Conservation (phyloP, 2,113 vertebrate species). For the Cinclus mexicanus region DNA sequence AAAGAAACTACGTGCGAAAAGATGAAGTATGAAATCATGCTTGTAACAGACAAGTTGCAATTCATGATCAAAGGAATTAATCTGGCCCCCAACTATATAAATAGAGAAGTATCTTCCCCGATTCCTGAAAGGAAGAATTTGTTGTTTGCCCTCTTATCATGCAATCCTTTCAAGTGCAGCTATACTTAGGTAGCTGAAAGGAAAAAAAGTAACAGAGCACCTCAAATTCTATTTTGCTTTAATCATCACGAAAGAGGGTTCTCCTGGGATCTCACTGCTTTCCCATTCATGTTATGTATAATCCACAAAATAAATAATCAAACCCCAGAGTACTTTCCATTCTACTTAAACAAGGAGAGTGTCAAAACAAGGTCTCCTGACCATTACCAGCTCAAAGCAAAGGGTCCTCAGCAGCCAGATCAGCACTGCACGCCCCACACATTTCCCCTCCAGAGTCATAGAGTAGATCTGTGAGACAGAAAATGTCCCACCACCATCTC, state of each 20-base stretch:
- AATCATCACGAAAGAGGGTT: background rate
- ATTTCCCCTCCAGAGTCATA: background rate
- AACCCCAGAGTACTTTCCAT: background rate
- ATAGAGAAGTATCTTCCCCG: background rate
- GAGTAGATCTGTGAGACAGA: background rate
- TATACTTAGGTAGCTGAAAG: background rate
- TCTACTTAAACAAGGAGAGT: background rate
- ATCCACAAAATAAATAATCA: background rate
- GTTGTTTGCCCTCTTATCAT: background rate
- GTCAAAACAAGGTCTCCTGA: background rate
- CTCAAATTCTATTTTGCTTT: conserved; percentile 13
- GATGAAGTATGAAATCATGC: conserved; percentile 46
- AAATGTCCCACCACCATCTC: background rate
- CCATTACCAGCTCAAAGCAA: background rate
- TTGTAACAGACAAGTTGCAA: conserved; percentile 34
- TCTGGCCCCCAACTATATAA: background rate
- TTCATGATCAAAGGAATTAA: conserved; percentile 54
- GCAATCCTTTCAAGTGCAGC: background rate
- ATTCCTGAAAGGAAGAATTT: conserved; percentile 11
- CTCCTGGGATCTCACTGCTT: background rate
- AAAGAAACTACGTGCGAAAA: conserved; percentile 22
- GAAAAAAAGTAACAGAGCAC: background rate
- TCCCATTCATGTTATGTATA: background rate
- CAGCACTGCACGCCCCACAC: background rate
- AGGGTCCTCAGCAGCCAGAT: background rate